Conservation (phyloP, 92 coral and sea anemone species). For the Palythoa caribaeorum region DNA sequence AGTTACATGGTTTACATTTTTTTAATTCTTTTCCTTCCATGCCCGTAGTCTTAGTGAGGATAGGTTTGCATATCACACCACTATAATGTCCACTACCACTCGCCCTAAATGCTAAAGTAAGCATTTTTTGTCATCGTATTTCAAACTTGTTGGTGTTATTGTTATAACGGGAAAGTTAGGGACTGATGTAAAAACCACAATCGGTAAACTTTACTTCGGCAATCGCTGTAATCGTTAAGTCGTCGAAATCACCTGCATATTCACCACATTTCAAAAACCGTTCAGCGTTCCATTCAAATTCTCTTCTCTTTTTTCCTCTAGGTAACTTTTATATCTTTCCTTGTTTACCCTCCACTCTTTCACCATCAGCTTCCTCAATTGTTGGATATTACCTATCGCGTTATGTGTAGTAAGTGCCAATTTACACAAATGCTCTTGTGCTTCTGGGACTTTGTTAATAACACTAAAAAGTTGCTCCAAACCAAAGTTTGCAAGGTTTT, state of each 20-base stretch:
- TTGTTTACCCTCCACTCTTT: slow-evolving; percentile 12
- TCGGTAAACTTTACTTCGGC: not conserved
- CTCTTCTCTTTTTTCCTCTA: not conserved
- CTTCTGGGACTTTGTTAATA: not conserved
- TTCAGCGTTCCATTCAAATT: too few species aligned
- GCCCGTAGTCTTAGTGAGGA: not conserved
- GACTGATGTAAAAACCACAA: not conserved
- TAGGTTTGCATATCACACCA: not conserved
- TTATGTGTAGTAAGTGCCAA: not conserved
- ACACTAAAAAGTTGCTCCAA: slow-evolving; percentile 4
- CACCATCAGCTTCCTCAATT: slow-evolving; percentile 9
- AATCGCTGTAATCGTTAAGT: too few species aligned
- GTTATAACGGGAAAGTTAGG: not conserved
- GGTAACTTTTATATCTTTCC: not conserved
- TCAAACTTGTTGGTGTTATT: not conserved
- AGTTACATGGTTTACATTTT: slow-evolving; percentile 31
- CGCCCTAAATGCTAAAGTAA: not conserved
- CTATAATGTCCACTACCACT: not conserved
- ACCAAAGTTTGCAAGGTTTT: slow-evolving; percentile 17
- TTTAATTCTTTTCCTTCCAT: not conserved
- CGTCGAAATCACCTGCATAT: too few species aligned
- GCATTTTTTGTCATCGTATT: not conserved
- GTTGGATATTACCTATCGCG: not conserved
- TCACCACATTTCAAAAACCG: too few species aligned
- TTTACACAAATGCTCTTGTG: not conserved